phyloP scores from a whole-genome alignment of 2,113 vertebrate species.

The Pimephales promelas region DNA sequence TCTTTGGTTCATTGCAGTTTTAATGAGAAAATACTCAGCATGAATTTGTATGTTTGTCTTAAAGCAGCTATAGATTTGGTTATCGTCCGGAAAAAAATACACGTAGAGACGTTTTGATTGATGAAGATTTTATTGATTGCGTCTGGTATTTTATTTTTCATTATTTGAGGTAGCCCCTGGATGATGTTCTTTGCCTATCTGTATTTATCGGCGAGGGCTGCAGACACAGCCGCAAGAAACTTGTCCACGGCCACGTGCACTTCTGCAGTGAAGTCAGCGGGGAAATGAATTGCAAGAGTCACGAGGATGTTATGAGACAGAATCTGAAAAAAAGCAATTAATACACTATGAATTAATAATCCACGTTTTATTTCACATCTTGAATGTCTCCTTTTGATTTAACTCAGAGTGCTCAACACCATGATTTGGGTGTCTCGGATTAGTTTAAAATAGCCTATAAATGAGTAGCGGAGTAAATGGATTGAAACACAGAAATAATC shows the following conservation, averaged over 20 bases:
- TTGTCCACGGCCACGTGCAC: slow-evolving; percentile 75
- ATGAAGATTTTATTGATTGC: neutral
- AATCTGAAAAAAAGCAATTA: slow-evolving; percentile 58
- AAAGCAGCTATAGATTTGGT: too few species aligned
- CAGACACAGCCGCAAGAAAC: slow-evolving; percentile 67
- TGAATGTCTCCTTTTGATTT: neutral
- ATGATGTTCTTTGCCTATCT: slow-evolving; percentile 57
- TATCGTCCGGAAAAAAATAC: neutral
- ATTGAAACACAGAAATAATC: neutral
- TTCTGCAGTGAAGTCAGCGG: slow-evolving; percentile 70
- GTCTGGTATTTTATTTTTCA: neutral
- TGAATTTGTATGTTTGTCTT: too few species aligned
- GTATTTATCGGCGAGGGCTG: slow-evolving; percentile 75
- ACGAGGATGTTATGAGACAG: slow-evolving; percentile 72
- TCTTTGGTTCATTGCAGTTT: too few species aligned
- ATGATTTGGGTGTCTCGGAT: neutral
- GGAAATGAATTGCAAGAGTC: slow-evolving; percentile 66
- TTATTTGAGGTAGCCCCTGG: neutral
- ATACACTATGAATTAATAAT: neutral
- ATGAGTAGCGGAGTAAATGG: neutral
- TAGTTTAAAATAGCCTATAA: neutral
- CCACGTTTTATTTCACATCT: neutral
- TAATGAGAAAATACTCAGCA: too few species aligned
- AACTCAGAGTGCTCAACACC: neutral
- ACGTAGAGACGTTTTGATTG: neutral